Conservation (phyloP, 1,140 invertebrate genomes). For the Trachymyrmex septentrionalis region DNA sequence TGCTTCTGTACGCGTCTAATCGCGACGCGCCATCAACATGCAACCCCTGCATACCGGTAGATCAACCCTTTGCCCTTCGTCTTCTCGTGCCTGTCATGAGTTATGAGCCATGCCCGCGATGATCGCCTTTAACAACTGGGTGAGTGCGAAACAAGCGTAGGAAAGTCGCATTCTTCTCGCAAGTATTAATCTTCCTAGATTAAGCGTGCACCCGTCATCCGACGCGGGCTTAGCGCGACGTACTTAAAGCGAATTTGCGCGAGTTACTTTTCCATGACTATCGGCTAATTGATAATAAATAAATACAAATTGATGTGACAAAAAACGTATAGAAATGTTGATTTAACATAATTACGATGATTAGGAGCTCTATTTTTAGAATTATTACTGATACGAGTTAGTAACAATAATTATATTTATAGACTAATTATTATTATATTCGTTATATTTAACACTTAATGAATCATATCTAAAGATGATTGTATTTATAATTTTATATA, state of each 20-base stretch:
- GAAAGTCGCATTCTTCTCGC: constrained; percentile 44
- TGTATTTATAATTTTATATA: too few species aligned
- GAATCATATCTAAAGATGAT: too few species aligned
- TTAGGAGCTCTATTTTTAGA: too few species aligned
- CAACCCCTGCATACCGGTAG: constrained; percentile 46
- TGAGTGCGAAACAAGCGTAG: constrained; percentile 45
- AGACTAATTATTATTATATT: too few species aligned
- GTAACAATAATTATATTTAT: too few species aligned
- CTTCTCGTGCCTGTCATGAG: constrained; percentile 25
- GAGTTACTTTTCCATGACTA: not conserved
- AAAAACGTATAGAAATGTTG: not conserved
- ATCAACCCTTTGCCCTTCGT: constrained; percentile 43
- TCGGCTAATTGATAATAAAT: not conserved
- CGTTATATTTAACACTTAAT: too few species aligned
- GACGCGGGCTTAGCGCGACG: not conserved
- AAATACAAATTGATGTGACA: not conserved
- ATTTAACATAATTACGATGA: too few species aligned
- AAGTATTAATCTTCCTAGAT: constrained; percentile 57
- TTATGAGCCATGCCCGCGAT: constrained; percentile 36
- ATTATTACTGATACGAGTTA: too few species aligned
- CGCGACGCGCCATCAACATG: constrained; percentile 33
- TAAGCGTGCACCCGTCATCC: constrained; percentile 15
- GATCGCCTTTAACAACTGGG: constrained; percentile 46
- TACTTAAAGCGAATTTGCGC: constrained; percentile 24
- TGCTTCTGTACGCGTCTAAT: constrained; percentile 24